These are phyloP conservation scores for Carollia perspicillata DNA, from an alignment of 2,113 vertebrate species.

Conservation along the genomic window DNA sequence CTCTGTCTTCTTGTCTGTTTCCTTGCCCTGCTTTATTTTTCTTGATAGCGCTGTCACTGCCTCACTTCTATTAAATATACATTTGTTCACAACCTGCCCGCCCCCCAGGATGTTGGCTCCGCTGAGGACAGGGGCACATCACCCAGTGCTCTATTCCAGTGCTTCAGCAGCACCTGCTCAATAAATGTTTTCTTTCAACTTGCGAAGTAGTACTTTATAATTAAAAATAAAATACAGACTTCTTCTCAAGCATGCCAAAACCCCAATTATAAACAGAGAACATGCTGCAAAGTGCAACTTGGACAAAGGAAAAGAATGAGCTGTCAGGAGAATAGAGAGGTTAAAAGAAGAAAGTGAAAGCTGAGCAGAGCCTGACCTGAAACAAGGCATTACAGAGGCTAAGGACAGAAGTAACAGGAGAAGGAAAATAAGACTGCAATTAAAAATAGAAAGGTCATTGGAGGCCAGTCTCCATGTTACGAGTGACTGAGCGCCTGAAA, in stretches of 20 bases:
- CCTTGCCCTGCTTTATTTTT: not conserved
- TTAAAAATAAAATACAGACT: not conserved
- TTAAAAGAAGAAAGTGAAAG: constrained; percentile 51
- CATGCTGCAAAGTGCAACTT: constrained; percentile 26
- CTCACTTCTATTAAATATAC: not conserved
- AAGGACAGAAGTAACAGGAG: constrained; percentile 33
- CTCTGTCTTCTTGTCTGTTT: not conserved
- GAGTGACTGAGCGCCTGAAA: constrained; percentile 1
- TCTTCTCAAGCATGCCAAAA: constrained; percentile 4
- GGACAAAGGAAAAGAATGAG: constrained; percentile 35
- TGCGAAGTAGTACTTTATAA: not conserved
- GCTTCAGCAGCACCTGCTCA: not conserved
- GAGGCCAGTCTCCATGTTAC: constrained; percentile 49
- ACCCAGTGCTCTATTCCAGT: not conserved
- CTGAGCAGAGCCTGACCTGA: not conserved
- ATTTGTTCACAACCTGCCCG: not conserved
- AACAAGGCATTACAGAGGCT: not conserved
- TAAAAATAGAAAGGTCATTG: constrained; percentile 67
- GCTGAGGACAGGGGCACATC: not conserved
- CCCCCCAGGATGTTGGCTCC: not conserved
- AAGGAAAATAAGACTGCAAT: constrained; percentile 53
- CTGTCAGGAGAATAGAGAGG: constrained; percentile 33
- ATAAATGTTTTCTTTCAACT: constrained; percentile 6
- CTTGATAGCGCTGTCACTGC: not conserved
- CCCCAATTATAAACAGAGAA: not conserved